Conservation (phyloP, 1,140 invertebrate genomes). For the Rhagoletis zephyria region DNA sequence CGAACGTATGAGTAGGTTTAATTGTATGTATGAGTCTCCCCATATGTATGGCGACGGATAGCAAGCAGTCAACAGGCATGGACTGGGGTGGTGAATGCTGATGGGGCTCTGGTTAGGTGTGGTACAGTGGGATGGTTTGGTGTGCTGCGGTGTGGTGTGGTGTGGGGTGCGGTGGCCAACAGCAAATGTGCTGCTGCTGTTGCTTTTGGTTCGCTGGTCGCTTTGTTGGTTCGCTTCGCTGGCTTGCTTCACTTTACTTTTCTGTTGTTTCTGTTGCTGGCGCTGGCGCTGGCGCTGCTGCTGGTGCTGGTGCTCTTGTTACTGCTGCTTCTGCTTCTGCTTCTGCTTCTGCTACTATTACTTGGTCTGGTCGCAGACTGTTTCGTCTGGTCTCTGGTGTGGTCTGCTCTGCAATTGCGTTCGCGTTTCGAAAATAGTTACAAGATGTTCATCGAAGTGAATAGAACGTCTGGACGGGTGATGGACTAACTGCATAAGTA, state of each 20-base stretch:
- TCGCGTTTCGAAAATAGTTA: constrained; percentile 73
- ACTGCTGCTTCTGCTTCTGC: constrained; percentile 42
- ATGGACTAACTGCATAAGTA: constrained; percentile 36
- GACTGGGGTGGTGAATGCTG: background rate
- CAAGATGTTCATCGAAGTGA: constrained; percentile 73
- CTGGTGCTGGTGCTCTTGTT: constrained; percentile 13
- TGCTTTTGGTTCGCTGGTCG: constrained; percentile 43
- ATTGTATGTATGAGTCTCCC: no score
- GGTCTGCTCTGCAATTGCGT: constrained; percentile 70
- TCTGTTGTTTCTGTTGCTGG: constrained; percentile 53
- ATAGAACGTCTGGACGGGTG: constrained; percentile 71
- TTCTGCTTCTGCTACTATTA: constrained; percentile 26
- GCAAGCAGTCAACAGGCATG: background rate
- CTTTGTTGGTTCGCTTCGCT: constrained; percentile 15
- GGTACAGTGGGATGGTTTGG: background rate
- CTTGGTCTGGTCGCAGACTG: constrained; percentile 26
- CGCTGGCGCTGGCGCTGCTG: constrained; percentile 53
- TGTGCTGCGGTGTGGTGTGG: background rate
- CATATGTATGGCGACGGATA: no score
- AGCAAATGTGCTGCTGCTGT: constrained; percentile 8
- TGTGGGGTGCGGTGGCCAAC: constrained; percentile 5
- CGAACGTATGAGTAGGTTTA: no score
- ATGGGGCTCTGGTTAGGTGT: background rate
- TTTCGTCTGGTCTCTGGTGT: constrained; percentile 61
- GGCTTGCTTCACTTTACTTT: constrained; percentile 45